Conservation (phyloP, 2,113 vertebrate species). For the Platanista minor region DNA sequence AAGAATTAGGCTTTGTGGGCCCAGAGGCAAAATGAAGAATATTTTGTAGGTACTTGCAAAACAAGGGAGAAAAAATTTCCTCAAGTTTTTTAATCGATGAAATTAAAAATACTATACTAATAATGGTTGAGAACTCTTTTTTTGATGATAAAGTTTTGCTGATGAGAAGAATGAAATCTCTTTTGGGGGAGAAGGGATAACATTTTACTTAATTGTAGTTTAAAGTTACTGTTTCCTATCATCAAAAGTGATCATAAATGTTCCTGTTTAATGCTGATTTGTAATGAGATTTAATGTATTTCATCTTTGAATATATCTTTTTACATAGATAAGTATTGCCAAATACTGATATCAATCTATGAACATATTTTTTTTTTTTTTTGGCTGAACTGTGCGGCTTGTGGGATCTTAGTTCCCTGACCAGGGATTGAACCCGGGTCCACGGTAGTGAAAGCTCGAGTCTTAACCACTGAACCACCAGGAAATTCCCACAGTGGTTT, state of each 20-base stretch:
- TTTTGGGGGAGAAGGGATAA: not conserved
- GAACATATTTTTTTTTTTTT: not conserved
- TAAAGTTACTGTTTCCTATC: not conserved
- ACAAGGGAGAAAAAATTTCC: not conserved
- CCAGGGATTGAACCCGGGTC: not conserved
- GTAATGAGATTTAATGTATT: not conserved
- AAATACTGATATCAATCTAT: not conserved
- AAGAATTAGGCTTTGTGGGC: not conserved
- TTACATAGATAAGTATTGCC: not conserved
- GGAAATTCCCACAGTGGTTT: not conserved
- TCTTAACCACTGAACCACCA: not conserved
- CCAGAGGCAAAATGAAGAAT: not conserved
- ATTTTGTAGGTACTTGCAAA: not conserved
- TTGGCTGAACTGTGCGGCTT: not conserved
- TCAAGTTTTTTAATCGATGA: not conserved
- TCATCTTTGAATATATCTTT: not conserved
- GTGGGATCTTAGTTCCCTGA: not conserved
- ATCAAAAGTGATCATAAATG: not conserved
- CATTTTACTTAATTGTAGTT: not conserved
- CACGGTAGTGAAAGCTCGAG: not conserved
- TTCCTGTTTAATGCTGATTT: not conserved
- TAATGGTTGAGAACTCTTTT: not conserved
- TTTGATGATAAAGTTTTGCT: constrained; percentile 5
- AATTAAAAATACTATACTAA: not conserved
- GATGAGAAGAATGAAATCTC: not conserved